Conservation (phyloP, 2,797 vertebrate species). For the Antrozous pallidus region DNA sequence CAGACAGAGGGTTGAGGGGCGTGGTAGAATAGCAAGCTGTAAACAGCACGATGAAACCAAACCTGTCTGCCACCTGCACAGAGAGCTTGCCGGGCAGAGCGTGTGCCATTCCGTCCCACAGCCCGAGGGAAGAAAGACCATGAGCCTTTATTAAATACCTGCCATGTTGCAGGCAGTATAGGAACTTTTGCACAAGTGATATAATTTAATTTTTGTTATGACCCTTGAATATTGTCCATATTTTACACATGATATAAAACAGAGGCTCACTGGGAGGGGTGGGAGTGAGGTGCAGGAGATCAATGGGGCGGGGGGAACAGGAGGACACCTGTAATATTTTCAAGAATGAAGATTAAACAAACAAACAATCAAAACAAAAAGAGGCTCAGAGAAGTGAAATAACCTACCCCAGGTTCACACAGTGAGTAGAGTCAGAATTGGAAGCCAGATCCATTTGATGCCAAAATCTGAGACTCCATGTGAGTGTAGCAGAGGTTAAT, state of each 20-base stretch:
- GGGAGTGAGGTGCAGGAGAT: too few species aligned
- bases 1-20: background rate
- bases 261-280: background rate
- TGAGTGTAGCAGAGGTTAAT: background rate
- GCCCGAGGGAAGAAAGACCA: background rate
- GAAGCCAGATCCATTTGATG: background rate
- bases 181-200: background rate
- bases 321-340: too few species aligned
- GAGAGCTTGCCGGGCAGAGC: too few species aligned
- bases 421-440: background rate
- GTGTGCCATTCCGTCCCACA: rapidly evolving
- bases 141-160: background rate
- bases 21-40: too few species aligned
- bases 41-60: background rate
- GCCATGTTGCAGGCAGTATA: background rate
- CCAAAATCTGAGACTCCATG: background rate
- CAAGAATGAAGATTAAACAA: too few species aligned
- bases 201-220: background rate
- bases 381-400: background rate
- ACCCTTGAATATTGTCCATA: background rate
- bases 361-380: background rate
- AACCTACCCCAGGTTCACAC: background rate
- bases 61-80: rapidly evolving
- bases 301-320: too few species aligned
- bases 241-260: background rate